Percentiles rank a stretch among this genome's conserved stretches.
Evolutionary conservation across 1,140 invertebrate species (phyloP).

Genomic region (Euura lappo): DNA sequence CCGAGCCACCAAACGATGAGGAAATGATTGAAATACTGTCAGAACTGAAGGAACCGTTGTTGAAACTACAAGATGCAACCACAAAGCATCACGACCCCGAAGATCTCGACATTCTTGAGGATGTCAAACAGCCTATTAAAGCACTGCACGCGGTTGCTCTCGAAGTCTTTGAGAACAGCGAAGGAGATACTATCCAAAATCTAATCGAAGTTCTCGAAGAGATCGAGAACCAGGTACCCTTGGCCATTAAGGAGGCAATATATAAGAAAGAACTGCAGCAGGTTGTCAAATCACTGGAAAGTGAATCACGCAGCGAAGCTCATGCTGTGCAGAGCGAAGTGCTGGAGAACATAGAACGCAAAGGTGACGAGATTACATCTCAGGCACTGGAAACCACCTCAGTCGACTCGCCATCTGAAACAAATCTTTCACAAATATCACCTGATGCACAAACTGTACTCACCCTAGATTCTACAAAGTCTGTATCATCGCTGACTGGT

Average conservation of each 20-base stretch:
- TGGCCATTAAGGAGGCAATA: conserved; percentile 34
- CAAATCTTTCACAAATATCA: neutral
- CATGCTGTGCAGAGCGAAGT: neutral
- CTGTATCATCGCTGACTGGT: neutral
- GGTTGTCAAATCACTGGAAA: conserved; percentile 21
- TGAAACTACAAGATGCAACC: conserved; percentile 31
- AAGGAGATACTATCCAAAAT: conserved; percentile 27
- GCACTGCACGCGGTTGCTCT: conserved; percentile 31
- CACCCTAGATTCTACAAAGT: neutral
- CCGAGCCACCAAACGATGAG: conserved; percentile 36
- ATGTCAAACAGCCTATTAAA: conserved; percentile 34
- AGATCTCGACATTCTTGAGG: conserved; percentile 32
- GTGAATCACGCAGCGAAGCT: neutral
- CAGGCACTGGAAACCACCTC: neutral
- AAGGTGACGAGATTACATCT: neutral
- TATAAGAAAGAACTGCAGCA: conserved; percentile 36
- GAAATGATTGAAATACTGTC: conserved; percentile 35
- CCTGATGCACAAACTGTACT: neutral
- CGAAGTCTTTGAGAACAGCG: conserved; percentile 26
- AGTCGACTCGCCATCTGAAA: neutral
- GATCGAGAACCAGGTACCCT: conserved; percentile 39
- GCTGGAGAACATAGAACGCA: neutral
- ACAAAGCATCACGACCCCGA: conserved; percentile 29
- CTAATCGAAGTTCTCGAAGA: conserved; percentile 35
- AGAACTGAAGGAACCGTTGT: conserved; percentile 36